Evolutionary conservation across 2,797 vertebrate genomes (phyloP), one percentile per base, ranked within the genome.

Genomic region (Cottoperca gobio): DNA sequence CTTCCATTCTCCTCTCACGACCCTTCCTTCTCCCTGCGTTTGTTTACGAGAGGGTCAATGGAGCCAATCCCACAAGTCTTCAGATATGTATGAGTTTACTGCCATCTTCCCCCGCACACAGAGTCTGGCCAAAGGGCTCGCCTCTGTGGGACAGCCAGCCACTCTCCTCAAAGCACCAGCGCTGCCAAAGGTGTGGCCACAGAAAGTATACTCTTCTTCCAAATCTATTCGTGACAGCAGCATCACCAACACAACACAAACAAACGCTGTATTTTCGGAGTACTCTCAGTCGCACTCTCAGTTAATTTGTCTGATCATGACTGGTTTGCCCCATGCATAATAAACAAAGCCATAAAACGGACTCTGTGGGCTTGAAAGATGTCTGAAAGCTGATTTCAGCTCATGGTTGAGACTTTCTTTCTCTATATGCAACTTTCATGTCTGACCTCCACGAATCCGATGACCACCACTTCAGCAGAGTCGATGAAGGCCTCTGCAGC

Each of bases 371-470:
- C 61, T 66, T 23, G 28, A 33, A 55, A 55, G 11, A 52, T 23
- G 49, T 59, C 35, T 65, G 12, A 49, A 64, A 63, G 59, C 43
- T 73, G 50, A 61, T 81, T 82, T 64, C 49, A 50, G 42, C 17
- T 33, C 8, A 28, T 45, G 33, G 61, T 24, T 58, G 10, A 70
- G 42, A 70, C 14, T 12, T 55, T 45, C 54, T 61, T 45, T 4
- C 12, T 35, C 21, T 16, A 17, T 7, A 9, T 26, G 54, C 24
- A 58, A 35, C 73, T 70, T 64, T 61, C 23, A 66, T 57, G 21
- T 78, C 93, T 88, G 83, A 95, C 95, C 95, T 95, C 92, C 58
- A 96, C 78, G 86, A 95, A 95, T 80, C 93, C 95, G 7, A 96
- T 77, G 85, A 95, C 84, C 50, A 93, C 92, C 82, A 96, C 93